These are phyloP conservation scores for Aphis gossypii DNA, from an alignment of 1,140 invertebrate genomes.

Conservation along the genomic window DNA sequence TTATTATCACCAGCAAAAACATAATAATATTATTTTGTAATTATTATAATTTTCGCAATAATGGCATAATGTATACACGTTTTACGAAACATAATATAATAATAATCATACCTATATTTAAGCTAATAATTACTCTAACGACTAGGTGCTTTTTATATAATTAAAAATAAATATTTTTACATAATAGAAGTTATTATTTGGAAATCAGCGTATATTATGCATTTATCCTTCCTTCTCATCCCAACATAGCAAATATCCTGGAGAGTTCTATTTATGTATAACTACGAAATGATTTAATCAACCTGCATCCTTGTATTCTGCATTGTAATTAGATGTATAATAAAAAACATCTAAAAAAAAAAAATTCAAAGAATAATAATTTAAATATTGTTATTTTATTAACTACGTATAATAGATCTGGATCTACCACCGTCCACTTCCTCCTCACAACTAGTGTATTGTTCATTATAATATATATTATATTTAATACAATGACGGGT, in stretches of 20 bases:
- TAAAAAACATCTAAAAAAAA: neutral
- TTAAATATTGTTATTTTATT: neutral
- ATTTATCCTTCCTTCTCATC: too few relatives aligned
- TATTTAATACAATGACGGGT: too few relatives aligned
- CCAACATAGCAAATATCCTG: too few relatives aligned
- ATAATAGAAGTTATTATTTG: too few relatives aligned
- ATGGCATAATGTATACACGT: neutral
- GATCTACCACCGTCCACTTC: neutral
- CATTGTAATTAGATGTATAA: neutral
- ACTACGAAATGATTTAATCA: too few relatives aligned
- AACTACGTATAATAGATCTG: neutral
- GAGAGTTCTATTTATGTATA: too few relatives aligned
- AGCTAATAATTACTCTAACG: too few relatives aligned
- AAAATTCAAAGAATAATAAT: neutral
- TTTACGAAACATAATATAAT: neutral
- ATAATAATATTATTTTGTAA: conserved; percentile 4
- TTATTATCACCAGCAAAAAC: neutral
- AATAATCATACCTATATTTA: neutral
- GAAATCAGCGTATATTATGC: too few relatives aligned
- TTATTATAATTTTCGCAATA: conserved; percentile 1
- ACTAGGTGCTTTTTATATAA: too few relatives aligned
- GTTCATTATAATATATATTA: neutral
- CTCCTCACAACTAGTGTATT: neutral
- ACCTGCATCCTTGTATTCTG: neutral
- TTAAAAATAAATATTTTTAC: too few relatives aligned